Base-by-base conservation (phyloP, 92 coral and sea anemone species). In the Porites lobata region DNA sequence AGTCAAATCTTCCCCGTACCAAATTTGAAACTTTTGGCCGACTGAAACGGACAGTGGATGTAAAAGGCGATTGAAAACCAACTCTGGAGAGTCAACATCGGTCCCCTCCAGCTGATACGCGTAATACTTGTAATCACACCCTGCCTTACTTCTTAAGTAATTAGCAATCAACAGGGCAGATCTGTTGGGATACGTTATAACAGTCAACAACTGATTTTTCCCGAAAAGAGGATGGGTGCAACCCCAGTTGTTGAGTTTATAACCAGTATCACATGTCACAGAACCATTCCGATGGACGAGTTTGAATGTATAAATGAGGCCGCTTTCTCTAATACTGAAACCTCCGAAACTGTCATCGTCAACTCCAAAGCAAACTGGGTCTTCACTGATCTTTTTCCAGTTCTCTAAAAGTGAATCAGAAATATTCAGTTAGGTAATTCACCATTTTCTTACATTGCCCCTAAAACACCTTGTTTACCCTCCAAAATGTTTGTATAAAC, bases 21-120 rank as follows among this genome's bases (percentile, higher is more conserved):
- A 78, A 18, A 77, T 54, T 66, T 66, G 18, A 69, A 19, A 78
- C 69, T 78, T 61, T 50, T 73, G 29, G 19, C 78, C 61, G n/a
- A 2, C 51, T 73, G 11, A 26, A 50, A 51, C 78, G 20, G 0
- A 50, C 61, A 73, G 32, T 59, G 78, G 76, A 9, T 17, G 19
- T 9, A 61, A 43, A 18, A 51, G 32, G 61, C 3, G 51, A 22
- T 9, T 10, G 26, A 51, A 12, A 1, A 47, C 18, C 76, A 72
- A 22, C 51, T 72, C 57, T 1, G 54, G 1, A 7, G 78, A n/a
- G 20, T 38, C 19, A 18, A 61, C 10, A 22, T 19, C 8, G 1
- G 18, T 2, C 1, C 78, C 78, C 2, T n/a, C 13, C 7, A 51
- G 26, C 2, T 1, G 7, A 9, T 50, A 73, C 18, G 20, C 47